Conservation (phyloP, 2,797 vertebrate species). For the Lepus townsendii region DNA sequence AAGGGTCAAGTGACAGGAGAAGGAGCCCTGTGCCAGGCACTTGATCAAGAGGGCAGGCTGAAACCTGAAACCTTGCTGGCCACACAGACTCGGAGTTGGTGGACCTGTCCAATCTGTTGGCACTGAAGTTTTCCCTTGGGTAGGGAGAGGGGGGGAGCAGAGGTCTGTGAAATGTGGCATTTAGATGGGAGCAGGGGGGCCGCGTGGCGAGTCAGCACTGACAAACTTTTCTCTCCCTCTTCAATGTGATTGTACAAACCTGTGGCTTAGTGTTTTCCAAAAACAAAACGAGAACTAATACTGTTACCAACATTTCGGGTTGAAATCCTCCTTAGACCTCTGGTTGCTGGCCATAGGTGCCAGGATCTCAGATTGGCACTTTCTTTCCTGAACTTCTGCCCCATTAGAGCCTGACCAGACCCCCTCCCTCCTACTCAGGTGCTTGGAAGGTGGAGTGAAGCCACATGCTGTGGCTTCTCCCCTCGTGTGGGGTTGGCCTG, state of each 20-base stretch:
- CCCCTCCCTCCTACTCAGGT: background rate
- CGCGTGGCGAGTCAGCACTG: background rate
- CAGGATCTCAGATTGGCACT: background rate
- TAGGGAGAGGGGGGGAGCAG: background rate
- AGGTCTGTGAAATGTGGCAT: background rate
- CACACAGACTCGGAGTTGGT: background rate
- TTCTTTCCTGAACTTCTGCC: background rate
- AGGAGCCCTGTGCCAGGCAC: slow-evolving; percentile 2
- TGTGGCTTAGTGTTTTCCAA: background rate
- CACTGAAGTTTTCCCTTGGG: background rate
- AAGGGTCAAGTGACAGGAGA: slow-evolving; percentile 61
- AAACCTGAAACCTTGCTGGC: background rate
- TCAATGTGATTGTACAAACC: background rate
- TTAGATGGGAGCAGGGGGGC: background rate
- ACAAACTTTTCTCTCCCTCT: background rate
- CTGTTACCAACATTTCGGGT: background rate
- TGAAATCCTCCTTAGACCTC: background rate
- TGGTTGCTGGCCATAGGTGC: background rate
- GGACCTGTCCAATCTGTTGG: background rate
- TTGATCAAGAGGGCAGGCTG: background rate
- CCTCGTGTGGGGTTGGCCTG: background rate
- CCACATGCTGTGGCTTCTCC: background rate
- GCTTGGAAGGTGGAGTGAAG: background rate
- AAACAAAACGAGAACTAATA: background rate
- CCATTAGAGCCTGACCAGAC: background rate